Conservation (phyloP, 2,113 vertebrate genomes). For the Struthio camelus region DNA sequence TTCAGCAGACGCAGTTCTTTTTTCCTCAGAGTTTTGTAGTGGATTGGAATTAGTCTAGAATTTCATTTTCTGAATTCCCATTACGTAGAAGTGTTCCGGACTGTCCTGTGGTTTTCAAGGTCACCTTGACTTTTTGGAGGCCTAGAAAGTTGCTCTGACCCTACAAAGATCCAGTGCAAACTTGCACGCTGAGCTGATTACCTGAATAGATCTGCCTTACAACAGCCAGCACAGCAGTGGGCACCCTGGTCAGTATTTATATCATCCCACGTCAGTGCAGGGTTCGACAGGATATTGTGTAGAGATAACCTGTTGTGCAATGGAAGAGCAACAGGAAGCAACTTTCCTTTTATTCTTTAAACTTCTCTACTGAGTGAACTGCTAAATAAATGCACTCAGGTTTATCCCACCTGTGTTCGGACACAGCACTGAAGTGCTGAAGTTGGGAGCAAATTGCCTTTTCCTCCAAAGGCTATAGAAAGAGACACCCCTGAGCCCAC, state of each 20-base stretch:
- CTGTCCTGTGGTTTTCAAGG: neutral
- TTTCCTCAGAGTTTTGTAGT: constrained; percentile 1
- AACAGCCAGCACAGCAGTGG: neutral
- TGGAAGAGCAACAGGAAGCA: neutral
- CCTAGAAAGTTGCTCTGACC: neutral
- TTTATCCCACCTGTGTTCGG: neutral
- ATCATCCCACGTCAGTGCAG: neutral
- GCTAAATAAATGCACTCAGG: neutral
- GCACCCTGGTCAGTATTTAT: neutral
- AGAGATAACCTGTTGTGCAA: neutral
- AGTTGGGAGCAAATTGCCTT: neutral
- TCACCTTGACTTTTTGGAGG: neutral
- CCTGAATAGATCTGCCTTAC: neutral
- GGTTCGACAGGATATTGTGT: neutral
- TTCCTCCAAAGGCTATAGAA: neutral
- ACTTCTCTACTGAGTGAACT: neutral
- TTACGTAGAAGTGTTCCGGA: neutral
- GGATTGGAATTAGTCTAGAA: neutral
- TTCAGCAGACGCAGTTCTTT: neutral
- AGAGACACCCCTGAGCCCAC: neutral
- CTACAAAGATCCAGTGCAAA: neutral
- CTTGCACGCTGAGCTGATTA: neutral
- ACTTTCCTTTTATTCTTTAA: neutral
- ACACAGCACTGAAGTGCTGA: neutral
- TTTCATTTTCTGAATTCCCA: neutral